A percentile compares a stretch with the other conserved stretches of the same genome.
Evolutionary conservation across 2,797 vertebrate species (phyloP).

Genomic region (Acropternis orthonyx): DNA sequence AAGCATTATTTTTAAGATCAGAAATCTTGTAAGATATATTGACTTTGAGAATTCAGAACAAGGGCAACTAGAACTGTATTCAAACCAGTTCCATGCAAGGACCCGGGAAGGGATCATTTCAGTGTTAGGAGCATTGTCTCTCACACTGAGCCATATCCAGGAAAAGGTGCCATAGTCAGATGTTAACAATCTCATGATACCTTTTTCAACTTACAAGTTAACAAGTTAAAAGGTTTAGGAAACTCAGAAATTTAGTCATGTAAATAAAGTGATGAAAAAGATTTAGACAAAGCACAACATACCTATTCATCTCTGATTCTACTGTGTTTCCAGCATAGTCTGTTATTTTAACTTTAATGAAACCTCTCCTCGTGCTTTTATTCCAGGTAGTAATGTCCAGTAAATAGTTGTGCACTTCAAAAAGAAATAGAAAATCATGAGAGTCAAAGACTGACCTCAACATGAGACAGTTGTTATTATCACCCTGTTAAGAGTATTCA

Average conservation of each 20-base stretch:
- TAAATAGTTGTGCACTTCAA: constrained; percentile 77
- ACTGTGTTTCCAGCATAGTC: constrained; percentile 56
- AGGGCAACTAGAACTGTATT: background rate
- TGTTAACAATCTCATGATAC: background rate
- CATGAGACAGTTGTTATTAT: background rate
- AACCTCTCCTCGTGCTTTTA: constrained; percentile 64
- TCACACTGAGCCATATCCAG: background rate
- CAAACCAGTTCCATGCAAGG: background rate
- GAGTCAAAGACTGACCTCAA: background rate
- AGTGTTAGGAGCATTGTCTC: background rate
- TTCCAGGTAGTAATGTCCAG: constrained; percentile 73
- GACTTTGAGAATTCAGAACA: background rate
- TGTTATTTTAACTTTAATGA: constrained; percentile 73
- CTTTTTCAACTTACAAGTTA: background rate
- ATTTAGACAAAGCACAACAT: constrained; percentile 29
- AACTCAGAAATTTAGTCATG: background rate
- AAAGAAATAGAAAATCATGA: constrained; percentile 29
- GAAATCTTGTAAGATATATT: background rate
- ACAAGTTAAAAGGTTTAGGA: background rate
- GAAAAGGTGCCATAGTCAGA: background rate
- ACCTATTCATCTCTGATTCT: constrained; percentile 69
- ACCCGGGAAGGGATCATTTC: background rate
- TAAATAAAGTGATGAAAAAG: background rate
- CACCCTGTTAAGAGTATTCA: background rate
- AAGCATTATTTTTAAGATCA: background rate